A percentile compares a stretch with the other conserved stretches of the same genome.
These are phyloP conservation scores for Mastacembelus armatus DNA, from an alignment of 2,797 vertebrate species.

Conservation along the genomic window DNA sequence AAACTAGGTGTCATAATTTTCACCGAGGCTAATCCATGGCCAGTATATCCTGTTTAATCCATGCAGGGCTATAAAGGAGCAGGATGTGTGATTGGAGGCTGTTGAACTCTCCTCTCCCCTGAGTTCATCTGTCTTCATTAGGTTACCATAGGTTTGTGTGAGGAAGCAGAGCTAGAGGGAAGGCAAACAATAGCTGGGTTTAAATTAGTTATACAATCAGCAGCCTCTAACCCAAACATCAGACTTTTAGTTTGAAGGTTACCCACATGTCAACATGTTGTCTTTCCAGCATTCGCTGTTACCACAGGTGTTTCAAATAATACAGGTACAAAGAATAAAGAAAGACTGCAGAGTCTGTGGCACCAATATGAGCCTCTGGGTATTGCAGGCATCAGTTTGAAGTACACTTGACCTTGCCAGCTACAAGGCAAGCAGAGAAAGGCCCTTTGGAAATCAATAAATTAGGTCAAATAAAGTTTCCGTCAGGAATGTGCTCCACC, in stretches of 20 bases:
- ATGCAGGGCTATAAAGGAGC: slow-evolving; percentile 28
- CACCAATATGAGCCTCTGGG: neutral
- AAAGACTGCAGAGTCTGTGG: neutral
- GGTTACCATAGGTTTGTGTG: slow-evolving; percentile 2
- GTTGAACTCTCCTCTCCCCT: slow-evolving; percentile 18
- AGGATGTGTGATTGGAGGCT: slow-evolving; percentile 31
- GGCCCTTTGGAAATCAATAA: no score
- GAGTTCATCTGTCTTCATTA: slow-evolving; percentile 37
- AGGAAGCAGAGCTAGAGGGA: slow-evolving; percentile 5
- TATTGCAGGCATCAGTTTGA: slow-evolving; percentile 1
- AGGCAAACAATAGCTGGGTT: slow-evolving; percentile 14
- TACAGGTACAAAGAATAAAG: neutral
- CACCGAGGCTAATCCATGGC: slow-evolving; percentile 8
- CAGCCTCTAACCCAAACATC: neutral
- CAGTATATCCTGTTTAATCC: slow-evolving; percentile 15
- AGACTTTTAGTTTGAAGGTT: neutral
- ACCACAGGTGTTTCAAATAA: slow-evolving; percentile 5
- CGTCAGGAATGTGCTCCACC: no score
- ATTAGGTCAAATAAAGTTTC: no score
- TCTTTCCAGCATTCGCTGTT: neutral
- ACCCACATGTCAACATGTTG: slow-evolving; percentile 12
- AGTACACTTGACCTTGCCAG: slow-evolving; percentile 10
- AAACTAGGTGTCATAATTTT: slow-evolving; percentile 36
- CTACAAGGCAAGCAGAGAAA: no score
- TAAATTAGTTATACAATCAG: slow-evolving; percentile 1